Evolutionary conservation across 2,113 vertebrate genomes (phyloP).

Genomic region (Laterallus jamaicensis): DNA sequence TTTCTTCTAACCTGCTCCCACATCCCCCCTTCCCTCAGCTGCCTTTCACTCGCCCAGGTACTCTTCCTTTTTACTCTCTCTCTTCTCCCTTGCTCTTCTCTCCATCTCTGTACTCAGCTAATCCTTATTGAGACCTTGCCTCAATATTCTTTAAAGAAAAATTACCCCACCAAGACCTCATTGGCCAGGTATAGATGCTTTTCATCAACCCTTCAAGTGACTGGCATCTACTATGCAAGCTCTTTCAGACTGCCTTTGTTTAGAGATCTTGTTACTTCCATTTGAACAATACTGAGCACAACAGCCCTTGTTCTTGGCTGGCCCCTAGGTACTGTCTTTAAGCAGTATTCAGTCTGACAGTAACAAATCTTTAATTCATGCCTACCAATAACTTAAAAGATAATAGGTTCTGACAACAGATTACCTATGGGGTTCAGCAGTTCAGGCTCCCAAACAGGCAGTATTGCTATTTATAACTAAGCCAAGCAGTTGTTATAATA

Average conservation of each 20-base stretch:
- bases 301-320: not conserved
- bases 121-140: not conserved
- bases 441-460: slow-evolving; percentile 2
- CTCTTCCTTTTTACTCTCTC: not conserved
- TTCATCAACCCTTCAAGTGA: not conserved
- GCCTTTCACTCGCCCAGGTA: not conserved
- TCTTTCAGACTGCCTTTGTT: not conserved
- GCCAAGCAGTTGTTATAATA: not conserved
- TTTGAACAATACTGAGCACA: not conserved
- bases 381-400: not conserved
- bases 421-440: slow-evolving; percentile 27
- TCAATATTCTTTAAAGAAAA: not conserved
- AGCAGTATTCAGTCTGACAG: slow-evolving; percentile 14
- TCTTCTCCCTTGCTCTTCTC: not conserved
- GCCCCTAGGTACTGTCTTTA: not conserved
- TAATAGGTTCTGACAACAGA: slow-evolving; percentile 44
- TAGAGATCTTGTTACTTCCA: not conserved
- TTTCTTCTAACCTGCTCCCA: not conserved
- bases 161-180: not conserved
- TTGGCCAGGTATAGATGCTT: not conserved
- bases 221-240: accelerated
- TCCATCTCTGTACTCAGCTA: not conserved
- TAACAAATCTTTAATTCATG: slow-evolving; percentile 57
- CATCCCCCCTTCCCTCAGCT: not conserved
- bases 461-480: slow-evolving; percentile 42